Conservation (phyloP, 2,113 vertebrate genomes). For the Sceloporus undulatus region DNA sequence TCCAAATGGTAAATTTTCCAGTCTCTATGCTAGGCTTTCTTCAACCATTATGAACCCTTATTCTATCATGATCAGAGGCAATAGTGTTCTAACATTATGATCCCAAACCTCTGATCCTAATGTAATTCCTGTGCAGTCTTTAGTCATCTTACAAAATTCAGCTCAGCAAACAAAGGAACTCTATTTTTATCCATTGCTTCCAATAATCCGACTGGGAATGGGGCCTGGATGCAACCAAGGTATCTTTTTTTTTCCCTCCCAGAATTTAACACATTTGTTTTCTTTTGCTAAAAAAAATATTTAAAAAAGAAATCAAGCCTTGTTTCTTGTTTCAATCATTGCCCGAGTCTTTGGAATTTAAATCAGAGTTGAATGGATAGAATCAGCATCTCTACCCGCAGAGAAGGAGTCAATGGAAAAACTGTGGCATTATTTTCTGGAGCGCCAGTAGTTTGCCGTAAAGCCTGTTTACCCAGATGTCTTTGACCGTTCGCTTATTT, state of each 20-base stretch:
- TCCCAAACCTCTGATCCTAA: not conserved
- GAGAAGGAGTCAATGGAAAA: slow-evolving; percentile 12
- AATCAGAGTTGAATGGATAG: slow-evolving; percentile 16
- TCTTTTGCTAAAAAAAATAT: not conserved
- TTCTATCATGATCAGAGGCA: too few relatives aligned
- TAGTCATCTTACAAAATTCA: not conserved
- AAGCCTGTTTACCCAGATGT: slow-evolving; percentile 20
- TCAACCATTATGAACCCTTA: not conserved
- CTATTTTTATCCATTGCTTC: not conserved
- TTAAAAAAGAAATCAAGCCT: not conserved
- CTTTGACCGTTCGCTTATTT: slow-evolving; percentile 2
- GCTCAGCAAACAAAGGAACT: not conserved
- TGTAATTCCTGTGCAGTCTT: not conserved
- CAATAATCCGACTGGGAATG: not conserved
- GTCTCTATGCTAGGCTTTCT: too few relatives aligned
- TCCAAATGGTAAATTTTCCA: too few relatives aligned
- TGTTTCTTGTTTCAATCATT: slow-evolving; percentile 4
- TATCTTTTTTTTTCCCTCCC: too few relatives aligned
- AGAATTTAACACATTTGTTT: not conserved
- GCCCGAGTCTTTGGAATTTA: not conserved
- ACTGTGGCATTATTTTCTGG: slow-evolving; percentile 23
- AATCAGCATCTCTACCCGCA: slow-evolving; percentile 2
- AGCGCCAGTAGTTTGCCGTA: not conserved
- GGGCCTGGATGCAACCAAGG: not conserved
- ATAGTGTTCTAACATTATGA: not conserved